phyloP scores from a whole-genome alignment of 2,113 vertebrate genomes.

The Daboia siamensis region DNA sequence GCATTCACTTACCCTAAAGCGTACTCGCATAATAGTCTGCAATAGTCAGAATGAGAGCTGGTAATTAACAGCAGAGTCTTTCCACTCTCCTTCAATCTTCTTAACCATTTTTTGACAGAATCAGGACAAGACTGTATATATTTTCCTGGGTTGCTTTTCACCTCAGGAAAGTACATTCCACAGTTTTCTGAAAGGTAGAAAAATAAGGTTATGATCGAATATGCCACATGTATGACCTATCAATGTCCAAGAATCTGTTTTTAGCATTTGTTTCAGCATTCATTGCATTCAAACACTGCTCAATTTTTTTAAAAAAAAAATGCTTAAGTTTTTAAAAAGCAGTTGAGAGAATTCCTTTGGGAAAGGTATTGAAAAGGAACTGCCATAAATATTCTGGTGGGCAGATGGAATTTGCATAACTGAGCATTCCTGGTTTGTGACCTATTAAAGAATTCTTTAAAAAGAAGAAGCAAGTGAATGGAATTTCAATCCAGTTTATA shows the following conservation, averaged over 20 bases:
- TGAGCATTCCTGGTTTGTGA: background rate
- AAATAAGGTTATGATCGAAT: constrained; percentile 19
- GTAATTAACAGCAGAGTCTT: constrained; percentile 90
- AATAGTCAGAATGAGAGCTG: constrained; percentile 95
- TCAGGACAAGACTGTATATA: constrained; percentile 87
- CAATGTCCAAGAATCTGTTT: background rate
- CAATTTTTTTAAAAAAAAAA: background rate
- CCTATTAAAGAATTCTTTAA: background rate
- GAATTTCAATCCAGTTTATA: constrained; percentile 2
- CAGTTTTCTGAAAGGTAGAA: constrained; percentile 77
- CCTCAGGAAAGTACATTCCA: constrained; percentile 89
- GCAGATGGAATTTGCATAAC: background rate
- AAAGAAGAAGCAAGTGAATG: constrained; percentile 12
- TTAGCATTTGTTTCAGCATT: background rate
- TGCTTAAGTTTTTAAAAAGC: background rate
- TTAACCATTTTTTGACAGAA: constrained; percentile 87
- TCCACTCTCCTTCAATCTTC: constrained; percentile 80
- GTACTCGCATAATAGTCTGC: constrained; percentile 87
- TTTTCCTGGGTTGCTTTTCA: constrained; percentile 84
- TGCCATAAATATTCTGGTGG: background rate
- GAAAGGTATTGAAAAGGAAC: background rate
- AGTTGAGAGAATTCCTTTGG: background rate
- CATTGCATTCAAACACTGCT: too few relatives aligned
- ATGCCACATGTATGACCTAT: background rate
- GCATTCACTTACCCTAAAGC: constrained; percentile 81